These are phyloP conservation scores for Chelon auratus DNA, from an alignment of 2,797 vertebrate genomes.

Conservation along the genomic window DNA sequence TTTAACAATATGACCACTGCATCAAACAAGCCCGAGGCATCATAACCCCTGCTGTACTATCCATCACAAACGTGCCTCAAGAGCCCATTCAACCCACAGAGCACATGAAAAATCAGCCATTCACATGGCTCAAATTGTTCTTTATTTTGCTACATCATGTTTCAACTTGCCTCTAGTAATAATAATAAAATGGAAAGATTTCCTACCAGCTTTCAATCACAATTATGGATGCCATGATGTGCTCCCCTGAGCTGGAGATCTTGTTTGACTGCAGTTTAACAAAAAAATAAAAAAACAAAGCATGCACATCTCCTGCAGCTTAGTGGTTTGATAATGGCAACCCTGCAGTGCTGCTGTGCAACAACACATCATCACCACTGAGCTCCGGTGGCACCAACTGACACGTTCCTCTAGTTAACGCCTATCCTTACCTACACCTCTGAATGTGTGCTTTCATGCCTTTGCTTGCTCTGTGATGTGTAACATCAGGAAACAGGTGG, in stretches of 20 bases:
- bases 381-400: constrained; percentile 31
- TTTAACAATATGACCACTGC: constrained; percentile 57
- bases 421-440: constrained; percentile 42
- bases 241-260: constrained; percentile 31
- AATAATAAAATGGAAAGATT: constrained; percentile 30
- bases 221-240: constrained; percentile 39
- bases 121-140: constrained; percentile 51
- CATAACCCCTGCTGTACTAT: constrained; percentile 55
- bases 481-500: constrained; percentile 25
- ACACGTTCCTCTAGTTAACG: constrained; percentile 24
- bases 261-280: constrained; percentile 24
- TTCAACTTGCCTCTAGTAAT: constrained; percentile 47
- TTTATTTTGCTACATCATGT: constrained; percentile 46
- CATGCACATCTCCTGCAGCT: constrained; percentile 21
- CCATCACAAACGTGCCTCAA: constrained; percentile 62
- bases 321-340: constrained; percentile 24
- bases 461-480: constrained; percentile 17
- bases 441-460: constrained; percentile 54
- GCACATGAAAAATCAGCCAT: constrained; percentile 61
- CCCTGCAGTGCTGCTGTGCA: constrained; percentile 17
- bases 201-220: constrained; percentile 34
- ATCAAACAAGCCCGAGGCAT: constrained; percentile 66
- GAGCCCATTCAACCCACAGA: constrained; percentile 54
- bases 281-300: constrained; percentile 8
- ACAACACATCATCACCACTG: constrained; percentile 19